phyloP scores from a whole-genome alignment of 2,888 invertebrate species.

The Oxystoma pomonae region DNA sequence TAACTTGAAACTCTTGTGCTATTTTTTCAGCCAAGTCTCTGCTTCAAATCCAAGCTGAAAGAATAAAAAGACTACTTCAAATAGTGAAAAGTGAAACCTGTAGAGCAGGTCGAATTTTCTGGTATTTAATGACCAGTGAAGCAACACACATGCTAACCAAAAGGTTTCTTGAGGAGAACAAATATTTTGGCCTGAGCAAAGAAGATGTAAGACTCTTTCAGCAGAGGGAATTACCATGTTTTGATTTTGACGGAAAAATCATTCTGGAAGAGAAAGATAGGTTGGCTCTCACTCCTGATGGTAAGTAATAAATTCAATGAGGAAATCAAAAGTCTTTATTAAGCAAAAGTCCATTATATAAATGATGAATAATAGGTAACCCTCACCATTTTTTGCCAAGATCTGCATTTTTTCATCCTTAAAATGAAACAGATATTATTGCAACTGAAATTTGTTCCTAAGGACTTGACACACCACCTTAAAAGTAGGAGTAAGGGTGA shows the following conservation, averaged over 20 bases:
- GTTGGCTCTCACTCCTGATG: constrained; percentile 86
- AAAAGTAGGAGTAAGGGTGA: too few relatives aligned
- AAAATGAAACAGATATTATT: too few relatives aligned
- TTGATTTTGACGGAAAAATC: constrained; percentile 89
- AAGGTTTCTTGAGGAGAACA: constrained; percentile 72
- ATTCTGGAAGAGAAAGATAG: constrained; percentile 77
- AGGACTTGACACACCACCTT: too few relatives aligned
- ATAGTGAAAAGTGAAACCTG: constrained; percentile 67
- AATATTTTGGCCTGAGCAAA: constrained; percentile 80
- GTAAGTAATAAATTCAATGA: constrained; percentile 39
- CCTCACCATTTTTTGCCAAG: too few relatives aligned
- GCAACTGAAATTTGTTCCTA: too few relatives aligned
- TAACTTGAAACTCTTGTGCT: background rate
- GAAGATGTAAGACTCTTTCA: constrained; percentile 85
- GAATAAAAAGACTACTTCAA: constrained; percentile 73
- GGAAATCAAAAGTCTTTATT: too few relatives aligned
- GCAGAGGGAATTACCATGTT: constrained; percentile 91
- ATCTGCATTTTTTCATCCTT: too few relatives aligned
- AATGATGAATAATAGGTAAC: too few relatives aligned
- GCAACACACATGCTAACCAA: constrained; percentile 83
- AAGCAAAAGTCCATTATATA: too few relatives aligned
- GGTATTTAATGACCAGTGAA: constrained; percentile 98
- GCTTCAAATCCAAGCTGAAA: constrained; percentile 94
- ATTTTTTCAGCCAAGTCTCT: constrained; percentile 62
- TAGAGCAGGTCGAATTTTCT: constrained; percentile 57